Conservation (phyloP, 2,888 invertebrate species). For the Stenurella melanura region DNA sequence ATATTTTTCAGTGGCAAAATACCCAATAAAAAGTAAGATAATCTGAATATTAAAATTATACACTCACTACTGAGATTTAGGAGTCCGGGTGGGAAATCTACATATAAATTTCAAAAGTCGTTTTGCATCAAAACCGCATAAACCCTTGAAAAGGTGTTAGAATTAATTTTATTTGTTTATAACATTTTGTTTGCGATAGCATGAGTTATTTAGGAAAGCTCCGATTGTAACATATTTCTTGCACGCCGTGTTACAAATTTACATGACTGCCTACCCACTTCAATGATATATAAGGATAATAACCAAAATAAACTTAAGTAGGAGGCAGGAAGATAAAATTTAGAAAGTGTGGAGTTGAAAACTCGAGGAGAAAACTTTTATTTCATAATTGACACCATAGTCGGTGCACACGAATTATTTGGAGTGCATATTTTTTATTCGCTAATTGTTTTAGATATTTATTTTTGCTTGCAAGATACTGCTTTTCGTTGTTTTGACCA, state of each 20-base stretch:
- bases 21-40: no score
- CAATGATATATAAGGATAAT: conserved; percentile 5
- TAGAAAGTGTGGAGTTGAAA: conserved; percentile 7
- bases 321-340: conserved; percentile 7
- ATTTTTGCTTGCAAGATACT: no score
- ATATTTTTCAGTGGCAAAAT: no score
- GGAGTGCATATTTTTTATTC: not conserved
- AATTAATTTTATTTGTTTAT: not conserved
- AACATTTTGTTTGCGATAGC: not conserved
- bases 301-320: conserved; percentile 7
- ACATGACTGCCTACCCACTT: conserved; percentile 2
- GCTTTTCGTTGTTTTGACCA: no score
- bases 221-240: not conserved
- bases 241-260: conserved; percentile 1
- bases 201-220: not conserved
- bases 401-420: not conserved
- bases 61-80: no score
- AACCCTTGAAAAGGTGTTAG: not conserved
- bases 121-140: no score
- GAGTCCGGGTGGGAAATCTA: no score
- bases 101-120: no score
- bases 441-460: not conserved
- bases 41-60: no score
- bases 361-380: not conserved
- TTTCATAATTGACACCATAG: not conserved